phyloP scores from a whole-genome alignment of 2,797 vertebrate species.

The Pteropus rufus region DNA sequence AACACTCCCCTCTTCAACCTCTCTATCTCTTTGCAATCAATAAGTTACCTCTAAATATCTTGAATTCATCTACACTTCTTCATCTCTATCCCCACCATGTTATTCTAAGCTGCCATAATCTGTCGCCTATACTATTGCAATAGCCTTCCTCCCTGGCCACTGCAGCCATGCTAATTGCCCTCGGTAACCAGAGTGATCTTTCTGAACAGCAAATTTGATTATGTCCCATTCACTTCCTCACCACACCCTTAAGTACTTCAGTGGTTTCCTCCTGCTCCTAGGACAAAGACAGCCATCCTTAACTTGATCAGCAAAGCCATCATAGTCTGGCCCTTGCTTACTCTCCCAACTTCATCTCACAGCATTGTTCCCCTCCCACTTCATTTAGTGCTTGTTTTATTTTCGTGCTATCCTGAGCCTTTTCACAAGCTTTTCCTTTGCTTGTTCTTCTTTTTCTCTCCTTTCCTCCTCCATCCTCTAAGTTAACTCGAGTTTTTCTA shows the following conservation, averaged over 20 bases:
- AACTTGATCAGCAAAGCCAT: not conserved
- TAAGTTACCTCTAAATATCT: not conserved
- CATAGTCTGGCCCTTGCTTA: not conserved
- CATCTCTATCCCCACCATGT: not conserved
- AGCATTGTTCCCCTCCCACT: too few species aligned
- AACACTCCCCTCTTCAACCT: not conserved
- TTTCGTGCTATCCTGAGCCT: not conserved
- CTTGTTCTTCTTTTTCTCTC: not conserved
- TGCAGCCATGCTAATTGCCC: accelerated
- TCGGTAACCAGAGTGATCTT: not conserved
- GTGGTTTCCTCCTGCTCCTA: not conserved
- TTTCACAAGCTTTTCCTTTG: not conserved
- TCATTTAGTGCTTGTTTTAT: not conserved
- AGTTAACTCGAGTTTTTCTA: not conserved
- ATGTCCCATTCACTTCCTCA: not conserved
- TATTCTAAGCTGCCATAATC: not conserved
- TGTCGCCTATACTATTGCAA: not conserved
- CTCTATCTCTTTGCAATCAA: not conserved
- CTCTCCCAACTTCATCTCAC: not conserved
- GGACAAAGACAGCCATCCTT: not conserved
- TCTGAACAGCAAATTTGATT: not conserved
- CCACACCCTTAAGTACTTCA: not conserved
- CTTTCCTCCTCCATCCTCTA: not conserved
- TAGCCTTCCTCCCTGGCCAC: not conserved
- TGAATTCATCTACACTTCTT: not conserved